A percentile compares a stretch with the other conserved stretches of the same genome.
Evolutionary conservation across 2,888 invertebrate species (phyloP).

Genomic region (Clanis bilineata): DNA sequence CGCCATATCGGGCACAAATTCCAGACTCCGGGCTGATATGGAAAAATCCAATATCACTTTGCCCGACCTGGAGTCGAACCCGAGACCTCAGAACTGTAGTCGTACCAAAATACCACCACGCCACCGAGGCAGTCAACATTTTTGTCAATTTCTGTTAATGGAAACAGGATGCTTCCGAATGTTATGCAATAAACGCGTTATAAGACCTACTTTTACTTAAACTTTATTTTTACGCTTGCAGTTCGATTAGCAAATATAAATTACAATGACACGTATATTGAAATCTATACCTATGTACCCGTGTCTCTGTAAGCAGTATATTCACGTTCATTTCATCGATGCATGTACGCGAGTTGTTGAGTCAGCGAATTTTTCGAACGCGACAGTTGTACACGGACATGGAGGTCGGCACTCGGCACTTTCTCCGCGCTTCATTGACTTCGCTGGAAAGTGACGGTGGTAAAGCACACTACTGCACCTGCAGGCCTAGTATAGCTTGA

Average conservation of each 20-base stretch:
- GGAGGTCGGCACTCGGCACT: conserved; percentile 75
- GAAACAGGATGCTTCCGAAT: not conserved
- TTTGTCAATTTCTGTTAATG: not conserved
- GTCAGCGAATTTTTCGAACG: conserved; percentile 70
- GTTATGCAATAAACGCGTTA: not conserved
- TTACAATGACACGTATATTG: not conserved
- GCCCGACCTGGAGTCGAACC: no score
- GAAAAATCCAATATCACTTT: no score
- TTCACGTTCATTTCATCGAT: not conserved
- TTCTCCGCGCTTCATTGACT: conserved; percentile 80
- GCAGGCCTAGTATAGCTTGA: conserved; percentile 15
- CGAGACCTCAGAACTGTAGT: no score
- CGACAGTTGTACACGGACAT: conserved; percentile 67
- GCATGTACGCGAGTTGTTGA: conserved; percentile 41
- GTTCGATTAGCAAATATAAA: no score
- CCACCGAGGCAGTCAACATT: no score
- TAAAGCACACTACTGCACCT: conserved; percentile 49
- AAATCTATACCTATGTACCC: not conserved
- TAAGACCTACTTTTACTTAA: not conserved
- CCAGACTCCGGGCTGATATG: no score
- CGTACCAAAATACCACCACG: no score
- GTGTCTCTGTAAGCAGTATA: not conserved
- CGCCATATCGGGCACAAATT: no score
- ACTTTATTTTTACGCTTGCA: not conserved
- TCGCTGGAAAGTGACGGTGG: conserved; percentile 76